Base-by-base conservation (phyloP, 2,888 invertebrate genomes). In the Sminthurides aquaticus region DNA sequence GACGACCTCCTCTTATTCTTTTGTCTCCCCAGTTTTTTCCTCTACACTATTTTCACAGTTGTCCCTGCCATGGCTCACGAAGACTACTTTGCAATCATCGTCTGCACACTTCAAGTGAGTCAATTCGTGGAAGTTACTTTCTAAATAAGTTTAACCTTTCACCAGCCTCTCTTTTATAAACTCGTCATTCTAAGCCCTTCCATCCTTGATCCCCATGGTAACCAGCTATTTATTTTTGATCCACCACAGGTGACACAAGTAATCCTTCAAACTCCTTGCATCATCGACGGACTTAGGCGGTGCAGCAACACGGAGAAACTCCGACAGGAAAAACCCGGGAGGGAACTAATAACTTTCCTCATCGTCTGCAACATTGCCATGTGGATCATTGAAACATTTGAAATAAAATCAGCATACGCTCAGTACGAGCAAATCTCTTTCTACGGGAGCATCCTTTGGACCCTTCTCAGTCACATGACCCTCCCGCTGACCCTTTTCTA, bases 401-500 rank as follows among this genome's bases (percentile, higher is more conserved):
- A 84, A 75, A 82, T 83, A 60, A 84, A 83, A 76, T 81, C 82
- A 56, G 80, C 82, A 49, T 82, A 82, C 63, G 79, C 81, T 49
- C 79, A 81, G 67, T 81, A 82, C 65, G 78, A 81, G 56, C 81
- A 87, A 77, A 85, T 86, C 75, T 82, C 84, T 48, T 87, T 82
- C 76, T 89, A 87, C 75, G 89, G 88, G 26, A 84, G 84, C 74
- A 83, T 84, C 1, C 74, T 85, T 28, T 89, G 89, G 88, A 84
- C 86, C 3, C 83, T 89, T 57, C 80, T 89, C 3, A 86, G 86
- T 25, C 89, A 89, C 76, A 80, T 88, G 75, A 86, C 86, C 43
- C 78, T 88, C 15, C 89, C 89, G 0, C 79, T 89, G 2, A 87
- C 86, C 66, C 86, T 89, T 83, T 89, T 89, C 79, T 89, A 87